These are phyloP conservation scores for Drosophila bocki DNA, from an alignment of 1,140 invertebrate genomes.

Conservation along the genomic window DNA sequence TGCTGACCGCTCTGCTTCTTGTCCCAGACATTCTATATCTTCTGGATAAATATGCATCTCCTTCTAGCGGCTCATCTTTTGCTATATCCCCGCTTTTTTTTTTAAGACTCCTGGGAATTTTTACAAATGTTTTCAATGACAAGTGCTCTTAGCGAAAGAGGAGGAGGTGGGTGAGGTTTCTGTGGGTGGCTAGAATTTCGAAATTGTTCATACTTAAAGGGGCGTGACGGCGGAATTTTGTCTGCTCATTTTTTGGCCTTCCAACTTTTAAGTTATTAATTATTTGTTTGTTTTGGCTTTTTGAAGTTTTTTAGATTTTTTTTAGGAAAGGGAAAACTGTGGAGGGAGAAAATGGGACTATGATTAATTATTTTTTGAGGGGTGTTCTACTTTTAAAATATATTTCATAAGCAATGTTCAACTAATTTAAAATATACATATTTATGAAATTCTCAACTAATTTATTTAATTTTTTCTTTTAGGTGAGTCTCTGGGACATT, in stretches of 20 bases:
- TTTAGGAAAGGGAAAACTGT: neutral
- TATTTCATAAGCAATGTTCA: neutral
- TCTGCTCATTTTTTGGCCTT: slow-evolving; percentile 22
- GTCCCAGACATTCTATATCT: slow-evolving; percentile 9
- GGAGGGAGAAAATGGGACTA: neutral
- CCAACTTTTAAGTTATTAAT: slow-evolving; percentile 41
- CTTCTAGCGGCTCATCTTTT: slow-evolving; percentile 6
- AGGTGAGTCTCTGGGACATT: neutral
- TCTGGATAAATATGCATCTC: slow-evolving; percentile 2
- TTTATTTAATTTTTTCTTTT: neutral
- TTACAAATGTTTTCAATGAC: slow-evolving; percentile 75
- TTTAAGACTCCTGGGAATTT: slow-evolving; percentile 63
- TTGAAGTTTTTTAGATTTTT: slow-evolving; percentile 15
- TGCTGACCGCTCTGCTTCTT: slow-evolving; percentile 34
- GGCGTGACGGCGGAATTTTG: slow-evolving; percentile 22
- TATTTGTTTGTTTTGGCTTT: slow-evolving; percentile 34
- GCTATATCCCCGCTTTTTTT: slow-evolving; percentile 40
- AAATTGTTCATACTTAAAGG: slow-evolving; percentile 54
- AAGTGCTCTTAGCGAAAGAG: slow-evolving; percentile 57
- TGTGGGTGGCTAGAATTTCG: slow-evolving; percentile 25
- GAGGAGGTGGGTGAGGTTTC: neutral
- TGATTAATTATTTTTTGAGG: slow-evolving; percentile 7
- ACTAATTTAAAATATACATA: too few relatives aligned
- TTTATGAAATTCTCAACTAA: neutral
- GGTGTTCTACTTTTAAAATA: neutral